Evolutionary conservation across 2,113 vertebrate genomes (phyloP).

Genomic region (Circaetus cinerascens): DNA sequence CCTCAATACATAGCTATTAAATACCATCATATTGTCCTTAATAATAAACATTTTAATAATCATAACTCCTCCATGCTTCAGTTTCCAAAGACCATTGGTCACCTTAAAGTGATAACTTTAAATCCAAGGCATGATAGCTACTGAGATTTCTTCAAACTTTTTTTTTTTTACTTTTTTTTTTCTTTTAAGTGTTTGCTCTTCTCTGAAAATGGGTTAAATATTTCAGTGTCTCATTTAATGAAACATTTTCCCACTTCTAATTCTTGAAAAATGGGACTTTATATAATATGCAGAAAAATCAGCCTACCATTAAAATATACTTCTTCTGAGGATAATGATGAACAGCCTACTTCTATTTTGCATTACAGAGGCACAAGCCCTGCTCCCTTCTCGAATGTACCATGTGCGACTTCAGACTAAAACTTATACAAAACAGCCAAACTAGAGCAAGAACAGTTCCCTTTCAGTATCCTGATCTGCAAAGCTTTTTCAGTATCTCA

Average conservation of each 20-base stretch:
- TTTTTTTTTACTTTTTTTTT: neutral
- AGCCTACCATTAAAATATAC: neutral
- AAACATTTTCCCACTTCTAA: neutral
- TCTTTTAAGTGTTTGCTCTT: neutral
- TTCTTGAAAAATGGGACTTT: neutral
- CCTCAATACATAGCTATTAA: neutral
- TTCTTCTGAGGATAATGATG: neutral
- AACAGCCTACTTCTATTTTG: neutral
- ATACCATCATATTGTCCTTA: neutral
- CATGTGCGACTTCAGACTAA: neutral
- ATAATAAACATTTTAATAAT: neutral
- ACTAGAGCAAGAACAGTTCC: neutral
- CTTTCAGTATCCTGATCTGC: neutral
- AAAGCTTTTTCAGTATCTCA: neutral
- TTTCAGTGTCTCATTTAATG: neutral
- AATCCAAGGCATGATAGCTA: neutral
- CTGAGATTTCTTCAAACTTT: neutral
- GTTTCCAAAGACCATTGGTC: neutral
- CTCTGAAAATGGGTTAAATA: neutral
- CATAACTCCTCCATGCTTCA: neutral
- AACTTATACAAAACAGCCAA: neutral
- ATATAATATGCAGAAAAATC: neutral
- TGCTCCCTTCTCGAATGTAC: neutral
- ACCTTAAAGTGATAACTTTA: neutral
- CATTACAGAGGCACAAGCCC: neutral